Conservation (phyloP, 2,113 vertebrate genomes). For the Leucopsar rothschildi region DNA sequence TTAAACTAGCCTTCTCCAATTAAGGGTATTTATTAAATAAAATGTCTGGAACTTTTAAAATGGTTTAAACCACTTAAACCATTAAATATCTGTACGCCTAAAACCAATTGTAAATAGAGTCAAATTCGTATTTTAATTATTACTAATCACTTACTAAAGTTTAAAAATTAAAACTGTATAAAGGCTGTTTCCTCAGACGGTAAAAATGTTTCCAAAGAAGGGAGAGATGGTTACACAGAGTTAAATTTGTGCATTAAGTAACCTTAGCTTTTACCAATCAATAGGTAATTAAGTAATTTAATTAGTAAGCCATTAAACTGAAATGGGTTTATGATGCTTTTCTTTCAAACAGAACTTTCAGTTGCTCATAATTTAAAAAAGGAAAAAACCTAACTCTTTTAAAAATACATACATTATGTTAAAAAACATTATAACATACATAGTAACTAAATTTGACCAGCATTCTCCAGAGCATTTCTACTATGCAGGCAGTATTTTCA, state of each 20-base stretch:
- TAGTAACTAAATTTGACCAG: background rate
- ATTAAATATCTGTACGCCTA: background rate
- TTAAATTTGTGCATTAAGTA: constrained; percentile 1
- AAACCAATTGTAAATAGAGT: background rate
- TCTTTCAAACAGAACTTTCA: background rate
- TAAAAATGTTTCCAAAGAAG: background rate
- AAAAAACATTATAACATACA: background rate
- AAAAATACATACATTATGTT: background rate
- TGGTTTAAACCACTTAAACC: background rate
- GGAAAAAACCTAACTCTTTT: background rate
- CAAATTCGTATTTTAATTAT: background rate
- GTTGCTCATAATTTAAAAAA: background rate
- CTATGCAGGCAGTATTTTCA: background rate
- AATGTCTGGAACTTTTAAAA: background rate
- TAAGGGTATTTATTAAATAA: constrained; percentile 19
- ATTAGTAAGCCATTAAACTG: constrained; percentile 47
- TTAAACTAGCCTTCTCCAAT: background rate
- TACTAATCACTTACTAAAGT: background rate
- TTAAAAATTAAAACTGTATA: background rate
- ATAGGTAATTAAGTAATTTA: constrained; percentile 55
- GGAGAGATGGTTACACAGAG: background rate
- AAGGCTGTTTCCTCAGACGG: background rate
- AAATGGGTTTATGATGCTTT: constrained; percentile 14
- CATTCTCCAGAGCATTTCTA: background rate
- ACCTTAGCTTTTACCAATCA: constrained; percentile 41